These are phyloP conservation scores for Malacoraja senta DNA, from an alignment of 2,797 vertebrate genomes.

Conservation along the genomic window DNA sequence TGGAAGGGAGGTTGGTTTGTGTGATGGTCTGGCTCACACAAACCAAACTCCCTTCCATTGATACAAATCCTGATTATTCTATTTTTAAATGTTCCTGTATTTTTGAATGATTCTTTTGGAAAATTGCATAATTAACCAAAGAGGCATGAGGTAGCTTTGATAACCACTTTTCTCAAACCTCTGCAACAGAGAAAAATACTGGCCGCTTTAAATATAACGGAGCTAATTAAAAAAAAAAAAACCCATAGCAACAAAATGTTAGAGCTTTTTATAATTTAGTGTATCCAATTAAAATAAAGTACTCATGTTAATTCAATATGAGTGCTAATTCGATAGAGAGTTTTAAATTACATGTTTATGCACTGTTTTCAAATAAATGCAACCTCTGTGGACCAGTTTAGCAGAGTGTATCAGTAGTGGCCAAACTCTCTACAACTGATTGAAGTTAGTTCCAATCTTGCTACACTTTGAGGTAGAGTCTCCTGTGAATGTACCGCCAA, in stretches of 20 bases:
- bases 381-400: neutral
- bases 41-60: too few relatives aligned
- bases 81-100: neutral
- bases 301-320: constrained; percentile 17
- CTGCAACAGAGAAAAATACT: neutral
- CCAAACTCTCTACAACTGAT: neutral
- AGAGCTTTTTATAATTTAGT: constrained; percentile 19
- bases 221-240: neutral
- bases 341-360: constrained; percentile 32
- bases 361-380: neutral
- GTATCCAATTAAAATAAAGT: constrained; percentile 14
- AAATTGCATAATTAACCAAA: neutral
- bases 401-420: neutral
- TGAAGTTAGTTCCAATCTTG: neutral
- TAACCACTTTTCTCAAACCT: neutral
- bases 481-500: too few relatives aligned
- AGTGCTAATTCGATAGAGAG: neutral
- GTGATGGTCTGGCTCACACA: too few relatives aligned
- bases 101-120: neutral
- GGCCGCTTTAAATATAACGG: neutral
- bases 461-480: neutral
- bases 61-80: neutral
- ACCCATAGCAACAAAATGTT: constrained; percentile 13
- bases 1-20: too few relatives aligned
- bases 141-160: neutral